phyloP scores from a whole-genome alignment of 2,797 vertebrate species.

The Lithobates sylvaticus region DNA sequence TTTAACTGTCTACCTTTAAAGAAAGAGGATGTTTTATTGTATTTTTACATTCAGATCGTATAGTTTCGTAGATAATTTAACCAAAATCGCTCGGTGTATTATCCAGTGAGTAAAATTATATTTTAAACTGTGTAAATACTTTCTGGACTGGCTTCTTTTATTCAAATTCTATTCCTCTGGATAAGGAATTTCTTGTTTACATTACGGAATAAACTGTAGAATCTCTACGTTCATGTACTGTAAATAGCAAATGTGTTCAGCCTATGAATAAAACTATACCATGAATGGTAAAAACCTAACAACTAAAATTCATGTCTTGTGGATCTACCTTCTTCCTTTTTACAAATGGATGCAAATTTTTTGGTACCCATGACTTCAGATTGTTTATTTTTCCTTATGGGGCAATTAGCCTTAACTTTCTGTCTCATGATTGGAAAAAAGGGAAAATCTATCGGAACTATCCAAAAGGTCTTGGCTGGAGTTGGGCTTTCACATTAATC shows the following conservation, averaged over 20 bases:
- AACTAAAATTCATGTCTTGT: slow-evolving; percentile 30
- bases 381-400: no score
- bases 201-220: slow-evolving; percentile 98
- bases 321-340: not conserved
- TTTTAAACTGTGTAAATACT: slow-evolving; percentile 99
- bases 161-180: slow-evolving; percentile 84
- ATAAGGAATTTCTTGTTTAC: slow-evolving; percentile 98
- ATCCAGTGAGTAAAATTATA: slow-evolving; percentile 98
- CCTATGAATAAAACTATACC: slow-evolving; percentile 90
- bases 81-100: slow-evolving; percentile 90
- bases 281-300: slow-evolving; percentile 58
- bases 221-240: slow-evolving; percentile 98
- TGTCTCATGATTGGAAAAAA: no score
- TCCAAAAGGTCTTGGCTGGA: no score
- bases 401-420: no score
- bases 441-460: no score
- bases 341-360: not conserved
- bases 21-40: slow-evolving; percentile 91
- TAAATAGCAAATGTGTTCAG: slow-evolving; percentile 96
- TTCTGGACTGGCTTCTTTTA: slow-evolving; percentile 97
- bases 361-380: no score
- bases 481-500: no score
- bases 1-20: slow-evolving; percentile 89
- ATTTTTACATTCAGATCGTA: slow-evolving; percentile 99
- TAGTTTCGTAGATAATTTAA: slow-evolving; percentile 99